Conservation (phyloP, 2,888 invertebrate genomes). For the Idaea dimidiata region DNA sequence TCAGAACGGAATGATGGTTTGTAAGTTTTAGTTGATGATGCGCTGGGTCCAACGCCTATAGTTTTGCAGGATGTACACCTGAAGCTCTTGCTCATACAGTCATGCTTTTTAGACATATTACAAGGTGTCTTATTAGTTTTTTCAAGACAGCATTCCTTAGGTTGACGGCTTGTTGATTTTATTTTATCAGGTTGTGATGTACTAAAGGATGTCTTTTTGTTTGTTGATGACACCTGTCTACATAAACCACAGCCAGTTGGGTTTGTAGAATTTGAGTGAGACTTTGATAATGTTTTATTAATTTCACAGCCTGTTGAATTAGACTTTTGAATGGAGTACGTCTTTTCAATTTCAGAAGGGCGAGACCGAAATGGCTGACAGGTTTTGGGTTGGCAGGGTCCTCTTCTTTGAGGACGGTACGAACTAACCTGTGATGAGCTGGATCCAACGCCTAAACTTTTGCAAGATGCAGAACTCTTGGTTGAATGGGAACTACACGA, state of each 20-base stretch:
- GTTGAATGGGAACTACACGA: constrained; percentile 6
- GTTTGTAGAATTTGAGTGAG: too few species aligned
- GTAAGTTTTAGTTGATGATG: too few species aligned
- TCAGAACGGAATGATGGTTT: too few species aligned
- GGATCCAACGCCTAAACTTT: constrained; percentile 16
- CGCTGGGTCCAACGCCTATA: too few species aligned
- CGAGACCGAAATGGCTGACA: constrained; percentile 12
- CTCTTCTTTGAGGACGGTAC: background rate
- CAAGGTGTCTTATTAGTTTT: background rate
- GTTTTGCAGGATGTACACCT: too few species aligned
- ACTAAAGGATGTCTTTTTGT: constrained; percentile 2
- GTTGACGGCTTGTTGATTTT: background rate
- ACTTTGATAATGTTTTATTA: too few species aligned
- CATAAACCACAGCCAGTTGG: background rate
- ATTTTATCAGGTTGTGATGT: constrained; percentile 9
- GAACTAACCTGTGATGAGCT: background rate
- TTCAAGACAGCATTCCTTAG: background rate
- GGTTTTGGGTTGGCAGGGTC: background rate
- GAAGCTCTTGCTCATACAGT: too few species aligned
- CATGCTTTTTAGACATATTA: too few species aligned
- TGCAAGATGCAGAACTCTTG: constrained; percentile 11
- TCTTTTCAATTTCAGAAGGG: constrained; percentile 8
- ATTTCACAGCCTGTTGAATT: too few species aligned
- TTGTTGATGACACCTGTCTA: background rate
- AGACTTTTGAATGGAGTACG: too few species aligned